These are phyloP conservation scores for Trachymyrmex cornetzi DNA, from an alignment of 1,140 invertebrate species.

Conservation along the genomic window DNA sequence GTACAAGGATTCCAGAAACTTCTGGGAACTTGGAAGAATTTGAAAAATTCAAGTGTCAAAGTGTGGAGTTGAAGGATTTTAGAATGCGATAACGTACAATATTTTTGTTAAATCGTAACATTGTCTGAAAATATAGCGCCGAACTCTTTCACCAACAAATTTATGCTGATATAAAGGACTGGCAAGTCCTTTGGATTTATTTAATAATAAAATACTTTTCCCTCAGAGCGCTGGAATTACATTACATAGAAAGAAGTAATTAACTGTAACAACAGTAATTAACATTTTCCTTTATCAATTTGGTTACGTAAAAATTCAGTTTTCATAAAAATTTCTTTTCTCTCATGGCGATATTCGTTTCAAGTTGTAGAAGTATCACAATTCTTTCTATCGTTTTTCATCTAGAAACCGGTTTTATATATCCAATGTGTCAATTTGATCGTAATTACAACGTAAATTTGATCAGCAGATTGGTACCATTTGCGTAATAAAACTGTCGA, in stretches of 20 bases:
- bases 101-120: conserved; percentile 24
- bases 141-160: neutral
- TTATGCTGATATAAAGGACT: neutral
- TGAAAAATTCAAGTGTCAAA: conserved; percentile 11
- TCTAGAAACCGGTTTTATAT: neutral
- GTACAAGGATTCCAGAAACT: neutral
- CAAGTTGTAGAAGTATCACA: neutral
- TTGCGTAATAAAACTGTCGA: neutral
- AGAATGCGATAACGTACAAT: neutral
- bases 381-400: neutral
- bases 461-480: conserved; percentile 16
- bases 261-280: conserved; percentile 43
- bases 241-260: conserved; percentile 22
- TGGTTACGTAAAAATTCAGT: neutral
- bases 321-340: conserved; percentile 27
- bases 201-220: neutral
- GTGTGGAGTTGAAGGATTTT: neutral
- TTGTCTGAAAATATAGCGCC: neutral
- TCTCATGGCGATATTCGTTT: neutral
- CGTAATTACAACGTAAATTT: conserved; percentile 41
- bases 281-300: neutral
- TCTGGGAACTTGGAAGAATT: conserved; percentile 2
- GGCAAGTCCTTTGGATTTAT: conserved; percentile 2
- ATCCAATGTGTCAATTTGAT: conserved; percentile 8
- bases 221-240: conserved; percentile 2